A percentile compares a stretch with the other conserved stretches of the same genome.
phyloP scores from a whole-genome alignment of 2,113 vertebrate genomes.

The Uria aalge region DNA sequence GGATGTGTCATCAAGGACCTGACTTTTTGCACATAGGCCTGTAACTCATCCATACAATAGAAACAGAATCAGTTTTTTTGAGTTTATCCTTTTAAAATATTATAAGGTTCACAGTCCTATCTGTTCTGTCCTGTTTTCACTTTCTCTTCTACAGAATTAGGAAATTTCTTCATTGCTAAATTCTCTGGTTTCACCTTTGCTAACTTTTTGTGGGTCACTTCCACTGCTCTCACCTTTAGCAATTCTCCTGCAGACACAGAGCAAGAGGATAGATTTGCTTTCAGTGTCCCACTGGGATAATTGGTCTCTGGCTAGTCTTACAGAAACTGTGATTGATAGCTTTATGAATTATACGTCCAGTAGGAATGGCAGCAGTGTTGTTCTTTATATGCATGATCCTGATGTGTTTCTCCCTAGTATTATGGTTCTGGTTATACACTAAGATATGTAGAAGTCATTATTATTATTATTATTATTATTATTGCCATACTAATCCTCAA shows the following conservation, averaged over 20 bases:
- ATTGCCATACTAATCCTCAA: rapidly evolving
- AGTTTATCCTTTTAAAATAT: background rate
- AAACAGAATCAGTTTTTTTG: background rate
- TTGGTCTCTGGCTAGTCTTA: background rate
- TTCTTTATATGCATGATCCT: background rate
- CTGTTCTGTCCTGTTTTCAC: background rate
- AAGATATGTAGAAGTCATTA: background rate
- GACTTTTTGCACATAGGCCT: rapidly evolving
- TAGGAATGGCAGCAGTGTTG: background rate
- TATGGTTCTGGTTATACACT: background rate
- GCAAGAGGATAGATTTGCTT: background rate
- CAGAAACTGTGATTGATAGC: background rate
- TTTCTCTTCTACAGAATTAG: background rate
- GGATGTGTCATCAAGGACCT: background rate
- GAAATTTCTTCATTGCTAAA: background rate
- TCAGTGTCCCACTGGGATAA: background rate
- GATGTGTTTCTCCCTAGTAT: background rate
- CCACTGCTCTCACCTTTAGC: background rate
- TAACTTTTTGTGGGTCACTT: background rate
- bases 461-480: background rate
- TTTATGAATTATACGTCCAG: background rate
- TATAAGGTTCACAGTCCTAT: background rate
- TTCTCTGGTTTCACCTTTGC: background rate
- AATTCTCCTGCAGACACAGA: background rate
- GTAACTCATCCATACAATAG: background rate